Percentiles rank a stretch among this genome's conserved stretches.
phyloP scores from a whole-genome alignment of 1,140 invertebrate species.

The Cyphomyrmex costatus region DNA sequence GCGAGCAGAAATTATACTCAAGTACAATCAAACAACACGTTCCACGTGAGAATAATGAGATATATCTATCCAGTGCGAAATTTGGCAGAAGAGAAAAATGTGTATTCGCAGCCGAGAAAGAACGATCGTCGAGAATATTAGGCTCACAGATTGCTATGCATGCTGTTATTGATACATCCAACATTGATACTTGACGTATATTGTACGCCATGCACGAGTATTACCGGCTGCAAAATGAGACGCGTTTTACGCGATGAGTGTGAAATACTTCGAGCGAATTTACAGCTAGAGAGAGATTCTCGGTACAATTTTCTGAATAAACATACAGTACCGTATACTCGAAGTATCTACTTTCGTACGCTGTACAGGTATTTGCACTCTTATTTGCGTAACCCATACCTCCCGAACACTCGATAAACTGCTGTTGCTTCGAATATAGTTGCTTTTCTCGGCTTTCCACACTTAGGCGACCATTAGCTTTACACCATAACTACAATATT shows the following conservation, averaged over 20 bases:
- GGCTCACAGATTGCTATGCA: neutral
- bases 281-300: neutral
- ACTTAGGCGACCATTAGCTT: constrained; percentile 18
- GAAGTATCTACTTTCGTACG: constrained; percentile 28
- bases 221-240: neutral
- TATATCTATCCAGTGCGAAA: neutral
- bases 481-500: constrained; percentile 20
- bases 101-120: neutral
- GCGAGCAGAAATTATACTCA: constrained; percentile 49
- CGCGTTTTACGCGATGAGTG: neutral
- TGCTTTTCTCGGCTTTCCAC: constrained; percentile 30
- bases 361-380: constrained; percentile 43
- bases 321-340: neutral
- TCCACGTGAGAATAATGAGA: neutral
- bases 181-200: neutral
- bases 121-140: neutral
- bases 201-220: neutral
- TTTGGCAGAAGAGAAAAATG: neutral
- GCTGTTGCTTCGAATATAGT: constrained; percentile 1
- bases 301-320: constrained; percentile 31
- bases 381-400: constrained; percentile 48
- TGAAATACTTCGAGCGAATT: constrained; percentile 22
- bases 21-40: constrained; percentile 23
- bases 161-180: neutral
- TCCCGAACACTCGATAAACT: constrained; percentile 45